A percentile compares a stretch with the other conserved stretches of the same genome.
phyloP scores from a whole-genome alignment of 2,888 invertebrate species.

The Eupithecia inturbata region DNA sequence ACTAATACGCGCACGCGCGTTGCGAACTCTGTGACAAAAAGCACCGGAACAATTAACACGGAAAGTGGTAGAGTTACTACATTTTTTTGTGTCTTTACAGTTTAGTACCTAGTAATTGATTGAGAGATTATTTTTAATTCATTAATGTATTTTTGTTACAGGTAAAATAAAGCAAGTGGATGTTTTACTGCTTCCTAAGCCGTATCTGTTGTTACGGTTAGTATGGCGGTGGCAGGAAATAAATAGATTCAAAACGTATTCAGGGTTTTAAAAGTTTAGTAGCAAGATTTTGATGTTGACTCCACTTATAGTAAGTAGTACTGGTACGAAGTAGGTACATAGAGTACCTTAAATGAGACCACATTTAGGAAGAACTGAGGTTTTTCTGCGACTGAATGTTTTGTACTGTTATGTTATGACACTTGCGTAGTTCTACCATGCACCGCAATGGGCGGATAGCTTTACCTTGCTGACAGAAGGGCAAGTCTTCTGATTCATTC shows the following conservation, averaged over 20 bases:
- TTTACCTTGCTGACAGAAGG: constrained; percentile 1
- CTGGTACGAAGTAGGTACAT: too few relatives aligned
- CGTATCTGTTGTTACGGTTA: too few relatives aligned
- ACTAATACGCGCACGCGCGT: constrained; percentile 64
- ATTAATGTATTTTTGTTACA: constrained; percentile 7
- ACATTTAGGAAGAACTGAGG: too few relatives aligned
- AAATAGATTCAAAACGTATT: too few relatives aligned
- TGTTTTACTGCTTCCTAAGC: not conserved
- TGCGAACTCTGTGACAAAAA: constrained; percentile 41
- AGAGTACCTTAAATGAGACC: too few relatives aligned
- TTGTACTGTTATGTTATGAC: too few relatives aligned
- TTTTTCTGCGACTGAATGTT: too few relatives aligned
- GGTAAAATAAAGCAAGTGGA: not conserved
- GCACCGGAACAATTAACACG: constrained; percentile 55
- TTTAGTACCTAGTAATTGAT: not conserved
- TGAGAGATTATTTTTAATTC: not conserved
- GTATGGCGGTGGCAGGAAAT: too few relatives aligned
- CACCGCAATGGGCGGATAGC: not conserved
- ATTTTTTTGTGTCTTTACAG: constrained; percentile 3
- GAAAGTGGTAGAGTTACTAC: constrained; percentile 21
- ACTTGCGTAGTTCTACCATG: too few relatives aligned
- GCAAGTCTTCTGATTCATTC: not conserved
- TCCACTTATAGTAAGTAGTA: not conserved
- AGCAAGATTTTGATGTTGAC: not conserved
- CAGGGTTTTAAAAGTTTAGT: not conserved